Conservation (phyloP, 2,797 vertebrate species). For the Cuniculus paca region DNA sequence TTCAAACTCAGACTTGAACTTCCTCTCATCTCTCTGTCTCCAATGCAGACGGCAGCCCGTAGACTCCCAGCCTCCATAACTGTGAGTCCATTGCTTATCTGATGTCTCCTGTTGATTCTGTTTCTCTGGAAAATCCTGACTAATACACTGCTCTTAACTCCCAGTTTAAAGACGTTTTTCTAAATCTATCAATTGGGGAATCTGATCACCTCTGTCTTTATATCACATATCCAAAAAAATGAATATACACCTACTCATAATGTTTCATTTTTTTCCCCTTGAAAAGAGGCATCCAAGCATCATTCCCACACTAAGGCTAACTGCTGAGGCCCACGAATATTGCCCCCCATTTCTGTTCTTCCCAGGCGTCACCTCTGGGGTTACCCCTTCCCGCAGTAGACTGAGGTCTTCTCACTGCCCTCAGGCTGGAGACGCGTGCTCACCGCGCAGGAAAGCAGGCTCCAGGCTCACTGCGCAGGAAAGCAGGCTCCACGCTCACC, state of each 20-base stretch:
- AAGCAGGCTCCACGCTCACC: not conserved
- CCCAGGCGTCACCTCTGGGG: not conserved
- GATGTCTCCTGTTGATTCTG: not conserved
- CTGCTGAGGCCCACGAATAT: not conserved
- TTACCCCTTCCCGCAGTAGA: not conserved
- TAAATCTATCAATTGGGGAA: not conserved
- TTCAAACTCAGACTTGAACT: not conserved
- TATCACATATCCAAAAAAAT: not conserved
- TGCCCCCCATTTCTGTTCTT: not conserved
- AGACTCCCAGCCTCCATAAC: not conserved
- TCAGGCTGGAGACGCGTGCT: too few species aligned
- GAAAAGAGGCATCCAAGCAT: not conserved
- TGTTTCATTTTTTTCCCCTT: not conserved
- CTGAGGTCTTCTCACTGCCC: not conserved
- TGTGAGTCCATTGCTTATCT: not conserved
- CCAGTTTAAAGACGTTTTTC: not conserved
- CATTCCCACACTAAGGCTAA: not conserved
- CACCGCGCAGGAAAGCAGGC: rapidly evolving
- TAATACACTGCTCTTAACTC: not conserved
- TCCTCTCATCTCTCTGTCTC: not conserved
- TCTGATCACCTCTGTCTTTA: not conserved
- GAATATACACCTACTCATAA: not conserved
- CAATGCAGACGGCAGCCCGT: not conserved
- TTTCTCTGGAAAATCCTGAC: not conserved
- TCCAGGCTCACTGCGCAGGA: not conserved